These are phyloP conservation scores for Apamea monoglypha DNA, from an alignment of 2,888 invertebrate species.

Conservation along the genomic window DNA sequence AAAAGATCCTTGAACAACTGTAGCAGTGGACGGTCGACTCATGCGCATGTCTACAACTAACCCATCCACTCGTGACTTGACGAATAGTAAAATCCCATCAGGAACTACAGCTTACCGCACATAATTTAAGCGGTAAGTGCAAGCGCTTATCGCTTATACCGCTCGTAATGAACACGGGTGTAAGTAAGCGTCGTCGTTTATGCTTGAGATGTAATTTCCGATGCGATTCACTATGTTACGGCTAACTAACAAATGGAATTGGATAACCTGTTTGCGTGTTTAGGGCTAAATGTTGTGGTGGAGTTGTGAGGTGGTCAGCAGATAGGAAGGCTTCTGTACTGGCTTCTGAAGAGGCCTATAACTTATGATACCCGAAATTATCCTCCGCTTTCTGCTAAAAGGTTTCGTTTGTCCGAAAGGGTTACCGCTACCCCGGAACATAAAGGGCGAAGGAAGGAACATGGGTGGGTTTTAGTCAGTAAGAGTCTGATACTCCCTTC, in stretches of 20 bases:
- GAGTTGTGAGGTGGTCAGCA: neutral
- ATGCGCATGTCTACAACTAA: slow-evolving; percentile 6
- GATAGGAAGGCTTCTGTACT: neutral
- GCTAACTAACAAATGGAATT: slow-evolving; percentile 74
- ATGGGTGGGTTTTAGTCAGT: too few species aligned
- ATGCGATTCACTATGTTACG: slow-evolving; percentile 72
- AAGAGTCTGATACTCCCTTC: too few species aligned
- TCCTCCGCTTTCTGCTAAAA: too few species aligned
- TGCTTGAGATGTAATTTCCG: slow-evolving; percentile 84
- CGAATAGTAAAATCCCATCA: slow-evolving; percentile 32
- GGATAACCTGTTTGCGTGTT: slow-evolving; percentile 62
- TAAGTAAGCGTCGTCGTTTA: slow-evolving; percentile 81
- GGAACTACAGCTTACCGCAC: slow-evolving; percentile 43
- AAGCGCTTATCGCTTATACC: slow-evolving; percentile 68
- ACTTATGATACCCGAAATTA: too few species aligned
- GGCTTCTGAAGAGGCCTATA: neutral
- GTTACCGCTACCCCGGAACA: too few species aligned
- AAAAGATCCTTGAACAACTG: neutral
- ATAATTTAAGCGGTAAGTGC: slow-evolving; percentile 58
- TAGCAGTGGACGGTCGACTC: neutral
- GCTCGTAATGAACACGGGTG: slow-evolving; percentile 74
- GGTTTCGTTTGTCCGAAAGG: too few species aligned
- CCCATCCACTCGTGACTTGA: slow-evolving; percentile 38
- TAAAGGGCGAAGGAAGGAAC: too few species aligned
- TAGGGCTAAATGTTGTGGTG: slow-evolving; percentile 37